Evolutionary conservation across 1,140 invertebrate species (phyloP), one percentile per base, ranked within the genome.

Genomic region (Tetragonula clypearis): DNA sequence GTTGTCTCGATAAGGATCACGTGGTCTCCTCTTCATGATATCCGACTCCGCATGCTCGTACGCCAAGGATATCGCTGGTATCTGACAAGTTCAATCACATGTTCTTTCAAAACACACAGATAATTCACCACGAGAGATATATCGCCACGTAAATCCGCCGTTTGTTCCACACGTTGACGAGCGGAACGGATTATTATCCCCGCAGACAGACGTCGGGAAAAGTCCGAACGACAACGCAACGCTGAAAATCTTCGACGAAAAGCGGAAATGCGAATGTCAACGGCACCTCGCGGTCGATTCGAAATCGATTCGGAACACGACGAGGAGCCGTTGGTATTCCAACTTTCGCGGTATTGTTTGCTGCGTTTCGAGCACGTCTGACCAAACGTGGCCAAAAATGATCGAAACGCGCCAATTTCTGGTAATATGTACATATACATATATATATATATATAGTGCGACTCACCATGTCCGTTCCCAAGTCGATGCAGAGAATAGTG

Each of bases 401-500:
- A 68, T 30, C 60, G 71, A 68, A 23, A n/a, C 21, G 15, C 30
- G 14, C 12, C 8, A 6, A 35, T 35, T 30, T 17, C 0, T 23
- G 17, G 6, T 21, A 74, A 69, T 49, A 8, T 30, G 1, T 30
- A 30, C n/a, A n/a, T n/a, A n/a, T n/a, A n/a, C n/a, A n/a, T n/a
- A n/a, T n/a, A n/a, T 30, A 30, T 0, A 30, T 30, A 30, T 30
- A 30, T 5, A 49, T 41, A 53, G 53, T 56, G 21, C 15, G 11
- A 96, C 97, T 98, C 97, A 98, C 99, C 99, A 99, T 99, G 97
- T 99, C 99, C 93, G 99, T 99, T 97, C 99, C 99, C 94, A 99
- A 96, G 97, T 99, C 99, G 96, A 99, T 99, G 96, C 99, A 99
- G 87, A 99, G 96, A 96, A 99, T 99, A 90, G 99, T 99, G 85